Percentiles rank a stretch among this genome's conserved stretches.
Evolutionary conservation across 37 sponge, comb jelly and placozoan genomes (phyloP).

Genomic region (Petrosia ficiformis): DNA sequence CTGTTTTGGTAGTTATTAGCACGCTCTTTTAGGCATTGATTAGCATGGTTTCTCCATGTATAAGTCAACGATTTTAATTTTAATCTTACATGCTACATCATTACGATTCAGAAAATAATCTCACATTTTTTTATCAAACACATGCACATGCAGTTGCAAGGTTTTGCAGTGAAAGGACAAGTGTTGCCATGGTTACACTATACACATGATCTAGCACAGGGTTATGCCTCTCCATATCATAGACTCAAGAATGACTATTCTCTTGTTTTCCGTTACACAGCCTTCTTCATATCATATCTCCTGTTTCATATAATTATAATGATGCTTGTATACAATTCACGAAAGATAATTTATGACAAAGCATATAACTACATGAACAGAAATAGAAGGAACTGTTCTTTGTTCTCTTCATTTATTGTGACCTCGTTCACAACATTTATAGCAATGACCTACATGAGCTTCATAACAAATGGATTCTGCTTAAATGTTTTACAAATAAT

Average conservation of each 20-base stretch:
- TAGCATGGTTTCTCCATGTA: no score
- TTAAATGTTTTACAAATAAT: neutral
- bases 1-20: no score
- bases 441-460: neutral
- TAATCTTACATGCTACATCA: neutral
- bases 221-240: neutral
- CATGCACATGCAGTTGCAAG: neutral
- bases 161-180: neutral
- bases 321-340: neutral
- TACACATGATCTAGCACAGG: neutral
- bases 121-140: neutral
- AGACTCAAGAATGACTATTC: neutral
- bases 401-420: neutral
- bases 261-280: neutral
- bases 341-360: neutral
- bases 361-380: neutral
- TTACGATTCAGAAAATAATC: neutral
- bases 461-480: neutral
- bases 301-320: neutral
- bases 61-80: no score
- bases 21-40: no score
- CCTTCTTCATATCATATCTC: neutral
- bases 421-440: neutral
- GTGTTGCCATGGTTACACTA: neutral
- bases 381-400: neutral